These are phyloP conservation scores for Morone chrysops DNA, from an alignment of 2,113 vertebrate species.

Conservation along the genomic window DNA sequence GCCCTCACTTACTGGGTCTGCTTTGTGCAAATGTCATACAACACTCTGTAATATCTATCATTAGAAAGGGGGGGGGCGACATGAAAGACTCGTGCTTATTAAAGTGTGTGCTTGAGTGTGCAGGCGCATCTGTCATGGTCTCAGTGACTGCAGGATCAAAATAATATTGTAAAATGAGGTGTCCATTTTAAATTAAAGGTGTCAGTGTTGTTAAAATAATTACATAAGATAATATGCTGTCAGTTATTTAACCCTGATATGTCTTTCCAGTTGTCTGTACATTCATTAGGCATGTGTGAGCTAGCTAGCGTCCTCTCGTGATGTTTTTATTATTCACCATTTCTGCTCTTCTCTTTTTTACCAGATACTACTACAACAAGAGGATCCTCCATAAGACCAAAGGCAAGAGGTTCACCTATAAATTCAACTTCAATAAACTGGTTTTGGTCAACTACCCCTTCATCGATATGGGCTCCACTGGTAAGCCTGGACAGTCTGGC, in stretches of 20 bases:
- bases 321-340: background rate
- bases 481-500: constrained; percentile 68
- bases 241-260: background rate
- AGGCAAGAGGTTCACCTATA: constrained; percentile 95
- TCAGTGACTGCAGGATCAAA: constrained; percentile 14
- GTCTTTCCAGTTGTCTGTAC: background rate
- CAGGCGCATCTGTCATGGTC: constrained; percentile 47
- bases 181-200: constrained; percentile 21
- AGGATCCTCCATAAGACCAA: constrained; percentile 95
- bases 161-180: constrained; percentile 13
- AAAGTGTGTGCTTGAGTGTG: constrained; percentile 56
- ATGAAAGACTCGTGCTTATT: constrained; percentile 72
- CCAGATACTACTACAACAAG: constrained; percentile 95
- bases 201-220: background rate
- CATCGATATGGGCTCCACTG: constrained; percentile 90
- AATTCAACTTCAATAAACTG: constrained; percentile 96
- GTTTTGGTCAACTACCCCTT: constrained; percentile 96
- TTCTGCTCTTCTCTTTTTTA: background rate
- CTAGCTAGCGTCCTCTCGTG: background rate
- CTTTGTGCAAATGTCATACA: constrained; percentile 79
- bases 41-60: constrained; percentile 76
- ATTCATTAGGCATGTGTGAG: background rate
- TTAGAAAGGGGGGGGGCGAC: constrained; percentile 1
- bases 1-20: constrained; percentile 45
- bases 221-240: background rate